Base-by-base conservation (phyloP, 2,888 invertebrate species). In the Xylocampa areola region DNA sequence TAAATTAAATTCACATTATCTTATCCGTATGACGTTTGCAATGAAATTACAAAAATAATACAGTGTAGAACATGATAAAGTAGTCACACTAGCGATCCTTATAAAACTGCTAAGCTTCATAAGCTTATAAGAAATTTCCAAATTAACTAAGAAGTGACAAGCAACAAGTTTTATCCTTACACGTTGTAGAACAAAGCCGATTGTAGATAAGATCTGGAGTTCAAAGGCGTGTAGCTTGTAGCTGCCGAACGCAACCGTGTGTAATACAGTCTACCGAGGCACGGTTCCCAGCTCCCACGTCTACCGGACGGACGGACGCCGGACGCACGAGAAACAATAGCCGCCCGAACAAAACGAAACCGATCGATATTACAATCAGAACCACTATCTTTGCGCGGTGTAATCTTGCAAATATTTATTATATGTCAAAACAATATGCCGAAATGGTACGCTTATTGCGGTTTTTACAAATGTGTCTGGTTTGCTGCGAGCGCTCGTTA, bases 381-480 rank as follows among this genome's bases (percentile, higher is more conserved):
- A 66, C 79, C 68, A 81, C 89, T 89, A 91, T 92, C 91, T 91
- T 80, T 68, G 84, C 79, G 75, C 83, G 80, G 86, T 84, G 86
- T 86, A 90, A 92, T 93, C 92, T 89, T 80, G 81, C 92, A 93
- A 93, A 93, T 93, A 94, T 94, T 94, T 94, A 94, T 94, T 93
- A 90, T 93, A 93, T 92, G 94, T 93, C 94, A 93, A 94, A 93
- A 93, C 92, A 92, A 94, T 94, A 94, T 92, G 92, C 92, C 94
- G 90, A 93, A 93, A 93, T 89, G 90, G 86, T 88, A 87, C 87
- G 90, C 91, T 90, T 91, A 91, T 92, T 92, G 90, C 88, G 83
- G 87, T 91, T 93, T 92, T 92, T 93, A 94, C 93, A 94, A 94
- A 94, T 93, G 93, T 85, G 92, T 80, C 91, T 90, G 92, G 81